Conservation (phyloP, 2,797 vertebrate species). For the Mareca penelope region DNA sequence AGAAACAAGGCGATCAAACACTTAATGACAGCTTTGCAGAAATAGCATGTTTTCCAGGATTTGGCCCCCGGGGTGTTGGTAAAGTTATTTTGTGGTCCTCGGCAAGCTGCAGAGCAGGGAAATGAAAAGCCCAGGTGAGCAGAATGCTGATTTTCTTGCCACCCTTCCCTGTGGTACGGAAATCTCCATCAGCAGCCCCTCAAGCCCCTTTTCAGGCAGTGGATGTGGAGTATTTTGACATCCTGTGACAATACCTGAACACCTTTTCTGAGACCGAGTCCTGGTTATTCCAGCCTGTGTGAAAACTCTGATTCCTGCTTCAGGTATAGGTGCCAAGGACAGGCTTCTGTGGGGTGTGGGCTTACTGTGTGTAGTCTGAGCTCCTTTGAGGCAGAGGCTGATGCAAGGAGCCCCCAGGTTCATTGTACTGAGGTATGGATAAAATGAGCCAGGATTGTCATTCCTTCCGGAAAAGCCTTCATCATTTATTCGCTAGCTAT, state of each 20-base stretch:
- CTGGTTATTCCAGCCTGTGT: not conserved
- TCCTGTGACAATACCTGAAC: not conserved
- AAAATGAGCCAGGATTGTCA: not conserved
- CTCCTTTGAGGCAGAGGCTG: not conserved
- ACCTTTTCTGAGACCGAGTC: not conserved
- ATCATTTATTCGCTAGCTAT: not conserved
- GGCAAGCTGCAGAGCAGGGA: not conserved
- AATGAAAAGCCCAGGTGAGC: not conserved
- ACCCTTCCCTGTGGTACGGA: not conserved
- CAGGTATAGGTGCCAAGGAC: not conserved
- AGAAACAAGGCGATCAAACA: not conserved
- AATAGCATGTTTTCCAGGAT: not conserved
- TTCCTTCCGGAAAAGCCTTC: not conserved
- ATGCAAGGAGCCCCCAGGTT: not conserved
- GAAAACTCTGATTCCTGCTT: not conserved
- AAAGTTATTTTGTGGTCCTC: not conserved
- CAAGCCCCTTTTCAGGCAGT: accelerated
- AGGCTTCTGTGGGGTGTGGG: not conserved
- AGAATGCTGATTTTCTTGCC: not conserved
- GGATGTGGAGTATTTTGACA: not conserved
- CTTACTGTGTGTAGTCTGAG: not conserved
- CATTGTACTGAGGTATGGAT: accelerated
- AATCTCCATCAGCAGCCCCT: not conserved
- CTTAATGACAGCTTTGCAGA: too few species aligned
- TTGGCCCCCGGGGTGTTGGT: not conserved